A percentile compares a stretch with the other conserved stretches of the same genome.
Evolutionary conservation across 2,888 invertebrate species (phyloP).

Genomic region (Galeopsomyia nigrocyanea): DNA sequence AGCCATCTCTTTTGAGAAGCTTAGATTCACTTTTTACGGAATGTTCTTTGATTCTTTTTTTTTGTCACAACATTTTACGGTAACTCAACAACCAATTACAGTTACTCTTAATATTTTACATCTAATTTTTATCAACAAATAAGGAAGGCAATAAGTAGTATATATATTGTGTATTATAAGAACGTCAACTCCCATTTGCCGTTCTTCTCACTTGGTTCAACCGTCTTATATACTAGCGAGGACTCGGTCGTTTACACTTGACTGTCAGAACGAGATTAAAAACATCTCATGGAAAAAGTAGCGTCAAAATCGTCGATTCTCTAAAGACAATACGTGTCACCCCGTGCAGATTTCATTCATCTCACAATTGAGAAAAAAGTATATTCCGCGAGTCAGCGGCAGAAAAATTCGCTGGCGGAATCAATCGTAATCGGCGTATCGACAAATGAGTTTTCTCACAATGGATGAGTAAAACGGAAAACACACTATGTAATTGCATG

Average conservation of each 20-base stretch:
- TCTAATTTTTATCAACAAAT: conserved; percentile 44
- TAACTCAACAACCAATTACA: conserved; percentile 44
- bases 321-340: conserved; percentile 18
- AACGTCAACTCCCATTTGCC: conserved; percentile 28
- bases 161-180: conserved; percentile 30
- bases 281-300: conserved; percentile 28
- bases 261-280: conserved; percentile 33
- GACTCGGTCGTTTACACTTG: conserved; percentile 39
- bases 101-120: conserved; percentile 35
- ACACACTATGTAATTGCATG: too few species aligned
- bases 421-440: too few species aligned
- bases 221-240: conserved; percentile 47
- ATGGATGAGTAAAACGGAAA: too few species aligned
- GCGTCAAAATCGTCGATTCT: conserved; percentile 23
- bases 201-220: conserved; percentile 33
- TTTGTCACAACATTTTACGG: conserved; percentile 31
- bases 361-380: conserved; percentile 26
- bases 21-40: conserved; percentile 32
- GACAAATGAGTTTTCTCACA: too few species aligned
- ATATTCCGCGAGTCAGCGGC: not conserved
- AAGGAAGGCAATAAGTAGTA: conserved; percentile 47
- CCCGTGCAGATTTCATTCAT: conserved; percentile 5
- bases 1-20: conserved; percentile 18
- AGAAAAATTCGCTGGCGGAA: too few species aligned
- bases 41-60: conserved; percentile 33